phyloP scores from a whole-genome alignment of 2,113 vertebrate genomes.

The Ploceus nigricollis region DNA sequence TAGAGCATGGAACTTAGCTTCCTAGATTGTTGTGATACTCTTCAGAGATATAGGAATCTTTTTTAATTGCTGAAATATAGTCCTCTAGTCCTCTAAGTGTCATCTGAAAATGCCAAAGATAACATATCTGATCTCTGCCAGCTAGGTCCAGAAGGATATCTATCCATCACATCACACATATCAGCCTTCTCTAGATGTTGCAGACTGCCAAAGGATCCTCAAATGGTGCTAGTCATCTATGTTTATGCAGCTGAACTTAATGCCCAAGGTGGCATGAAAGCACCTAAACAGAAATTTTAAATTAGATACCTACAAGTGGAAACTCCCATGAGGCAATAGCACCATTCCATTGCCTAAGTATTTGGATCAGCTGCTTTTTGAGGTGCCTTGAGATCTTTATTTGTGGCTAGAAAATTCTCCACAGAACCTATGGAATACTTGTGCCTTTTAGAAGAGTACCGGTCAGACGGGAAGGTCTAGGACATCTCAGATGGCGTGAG shows the following conservation, averaged over 20 bases:
- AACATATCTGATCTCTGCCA: not conserved
- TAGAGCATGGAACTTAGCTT: not conserved
- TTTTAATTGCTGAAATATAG: not conserved
- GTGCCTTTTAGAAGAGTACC: not conserved
- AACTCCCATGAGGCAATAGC: not conserved
- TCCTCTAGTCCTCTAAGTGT: not conserved
- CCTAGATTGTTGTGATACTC: not conserved
- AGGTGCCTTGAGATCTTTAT: not conserved
- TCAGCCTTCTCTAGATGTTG: not conserved
- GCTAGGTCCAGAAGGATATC: not conserved
- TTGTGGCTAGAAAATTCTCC: not conserved
- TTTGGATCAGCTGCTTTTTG: not conserved
- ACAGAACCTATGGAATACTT: not conserved
- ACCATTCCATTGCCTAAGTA: not conserved
- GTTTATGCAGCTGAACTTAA: not conserved
- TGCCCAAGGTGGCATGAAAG: not conserved
- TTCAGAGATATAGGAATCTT: not conserved
- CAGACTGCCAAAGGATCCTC: not conserved
- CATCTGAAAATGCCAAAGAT: not conserved
- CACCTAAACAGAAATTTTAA: not conserved
- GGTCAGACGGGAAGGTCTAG: not conserved
- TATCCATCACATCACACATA: not conserved
- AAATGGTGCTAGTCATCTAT: not conserved
- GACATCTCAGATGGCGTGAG: not conserved
- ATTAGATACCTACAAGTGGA: not conserved